Conservation (phyloP, 2,888 invertebrate genomes). For the Mactromeris polynyma region DNA sequence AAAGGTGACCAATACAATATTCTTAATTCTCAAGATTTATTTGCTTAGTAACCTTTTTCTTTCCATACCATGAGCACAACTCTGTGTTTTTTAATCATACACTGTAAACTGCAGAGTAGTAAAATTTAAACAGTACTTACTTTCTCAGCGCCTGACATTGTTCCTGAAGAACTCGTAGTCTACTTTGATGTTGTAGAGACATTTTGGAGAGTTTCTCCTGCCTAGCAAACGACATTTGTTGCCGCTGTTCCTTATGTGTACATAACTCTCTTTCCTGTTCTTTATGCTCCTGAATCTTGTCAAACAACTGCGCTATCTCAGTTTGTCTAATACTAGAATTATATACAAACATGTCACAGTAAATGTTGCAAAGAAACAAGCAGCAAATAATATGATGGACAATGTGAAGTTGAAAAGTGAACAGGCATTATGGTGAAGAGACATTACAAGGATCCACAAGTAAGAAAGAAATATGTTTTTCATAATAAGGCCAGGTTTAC, state of each 20-base stretch:
- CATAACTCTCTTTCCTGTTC: conserved; percentile 60
- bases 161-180: conserved; percentile 72
- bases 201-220: conserved; percentile 78
- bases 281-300: conserved; percentile 72
- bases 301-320: conserved; percentile 70
- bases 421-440: too few relatives aligned
- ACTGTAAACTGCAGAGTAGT: too few relatives aligned
- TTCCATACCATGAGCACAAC: too few relatives aligned
- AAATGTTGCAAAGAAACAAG: background rate
- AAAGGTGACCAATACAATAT: too few relatives aligned
- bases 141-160: conserved; percentile 74
- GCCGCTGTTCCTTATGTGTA: conserved; percentile 70
- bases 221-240: conserved; percentile 68
- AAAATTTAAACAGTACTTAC: conserved; percentile 39
- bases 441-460: too few relatives aligned
- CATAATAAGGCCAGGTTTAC: too few relatives aligned
- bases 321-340: conserved; percentile 71
- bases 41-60: too few relatives aligned
- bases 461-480: too few relatives aligned
- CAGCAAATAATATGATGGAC: too few relatives aligned
- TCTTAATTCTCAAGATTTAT: too few relatives aligned
- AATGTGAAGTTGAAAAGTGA: too few relatives aligned
- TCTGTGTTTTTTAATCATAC: too few relatives aligned
- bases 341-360: background rate
- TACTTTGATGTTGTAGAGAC: conserved; percentile 76